These are phyloP conservation scores for Ostrea denselamellosa DNA, from an alignment of 1,140 invertebrate genomes.

Conservation along the genomic window DNA sequence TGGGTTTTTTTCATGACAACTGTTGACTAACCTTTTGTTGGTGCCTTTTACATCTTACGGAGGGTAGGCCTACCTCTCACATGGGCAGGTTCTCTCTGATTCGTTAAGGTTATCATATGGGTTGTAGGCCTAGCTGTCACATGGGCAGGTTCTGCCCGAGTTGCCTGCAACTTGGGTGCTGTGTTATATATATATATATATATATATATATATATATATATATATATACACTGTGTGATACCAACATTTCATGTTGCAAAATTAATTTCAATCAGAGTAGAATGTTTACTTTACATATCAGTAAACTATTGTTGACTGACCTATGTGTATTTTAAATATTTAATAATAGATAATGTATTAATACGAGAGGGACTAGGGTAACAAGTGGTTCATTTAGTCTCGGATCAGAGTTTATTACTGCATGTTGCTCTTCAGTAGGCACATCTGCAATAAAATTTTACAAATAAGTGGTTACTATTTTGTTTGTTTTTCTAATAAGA, in stretches of 20 bases:
- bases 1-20: constrained; percentile 17
- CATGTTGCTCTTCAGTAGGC: no score
- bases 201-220: no score
- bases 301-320: constrained; percentile 29
- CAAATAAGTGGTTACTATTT: no score
- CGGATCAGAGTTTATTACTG: no score
- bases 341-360: not conserved
- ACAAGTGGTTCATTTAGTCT: no score
- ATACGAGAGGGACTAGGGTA: not conserved
- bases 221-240: not conserved
- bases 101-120: not conserved
- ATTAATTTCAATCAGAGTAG: constrained; percentile 36
- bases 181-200: no score
- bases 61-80: not conserved
- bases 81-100: not conserved
- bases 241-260: constrained; percentile 33
- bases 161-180: constrained; percentile 31
- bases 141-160: constrained; percentile 27
- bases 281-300: constrained; percentile 2
- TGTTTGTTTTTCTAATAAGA: no score
- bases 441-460: no score
- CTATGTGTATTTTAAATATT: constrained; percentile 36
- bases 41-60: constrained; percentile 1
- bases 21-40: constrained; percentile 28
- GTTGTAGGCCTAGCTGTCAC: constrained; percentile 19